Percentiles rank a stretch among this genome's conserved stretches.
phyloP scores from a whole-genome alignment of 2,888 invertebrate genomes.

The Sarcophaga subvicina region DNA sequence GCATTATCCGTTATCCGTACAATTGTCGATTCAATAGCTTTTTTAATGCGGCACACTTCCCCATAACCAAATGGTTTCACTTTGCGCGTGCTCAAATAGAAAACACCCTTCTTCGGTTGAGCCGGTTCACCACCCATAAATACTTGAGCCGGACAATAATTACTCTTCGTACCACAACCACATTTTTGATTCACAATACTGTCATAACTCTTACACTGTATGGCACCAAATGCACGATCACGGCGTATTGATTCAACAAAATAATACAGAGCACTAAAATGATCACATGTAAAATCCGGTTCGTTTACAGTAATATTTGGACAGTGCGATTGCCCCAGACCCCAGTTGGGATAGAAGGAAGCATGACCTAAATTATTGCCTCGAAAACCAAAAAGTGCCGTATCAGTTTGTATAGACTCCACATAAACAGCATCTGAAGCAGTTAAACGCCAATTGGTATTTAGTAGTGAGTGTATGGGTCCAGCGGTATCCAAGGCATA shows the following conservation, averaged over 20 bases:
- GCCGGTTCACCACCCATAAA: constrained; percentile 75
- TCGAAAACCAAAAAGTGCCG: constrained; percentile 73
- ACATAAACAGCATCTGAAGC: constrained; percentile 75
- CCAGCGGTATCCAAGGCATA: constrained; percentile 78
- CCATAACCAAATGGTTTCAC: constrained; percentile 72
- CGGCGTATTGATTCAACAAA: constrained; percentile 74
- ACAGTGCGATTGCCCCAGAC: constrained; percentile 77
- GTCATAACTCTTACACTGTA: constrained; percentile 69
- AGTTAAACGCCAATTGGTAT: constrained; percentile 72
- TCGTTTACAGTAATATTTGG: constrained; percentile 71
- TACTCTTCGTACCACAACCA: constrained; percentile 59
- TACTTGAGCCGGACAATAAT: constrained; percentile 66
- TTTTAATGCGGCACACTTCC: constrained; percentile 69
- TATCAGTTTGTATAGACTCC: constrained; percentile 78
- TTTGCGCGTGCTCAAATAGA: constrained; percentile 72
- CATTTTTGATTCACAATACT: constrained; percentile 70
- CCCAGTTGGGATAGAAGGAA: constrained; percentile 79
- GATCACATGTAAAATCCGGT: constrained; percentile 73
- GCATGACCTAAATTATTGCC: constrained; percentile 73
- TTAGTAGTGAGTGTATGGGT: constrained; percentile 71
- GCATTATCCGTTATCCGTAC: constrained; percentile 56
- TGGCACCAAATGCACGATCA: constrained; percentile 71
- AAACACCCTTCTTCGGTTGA: constrained; percentile 72
- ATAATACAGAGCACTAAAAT: constrained; percentile 73
- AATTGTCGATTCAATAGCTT: constrained; percentile 70